Conservation (phyloP, 2,888 invertebrate genomes). For the Taphrorychus bicolor region DNA sequence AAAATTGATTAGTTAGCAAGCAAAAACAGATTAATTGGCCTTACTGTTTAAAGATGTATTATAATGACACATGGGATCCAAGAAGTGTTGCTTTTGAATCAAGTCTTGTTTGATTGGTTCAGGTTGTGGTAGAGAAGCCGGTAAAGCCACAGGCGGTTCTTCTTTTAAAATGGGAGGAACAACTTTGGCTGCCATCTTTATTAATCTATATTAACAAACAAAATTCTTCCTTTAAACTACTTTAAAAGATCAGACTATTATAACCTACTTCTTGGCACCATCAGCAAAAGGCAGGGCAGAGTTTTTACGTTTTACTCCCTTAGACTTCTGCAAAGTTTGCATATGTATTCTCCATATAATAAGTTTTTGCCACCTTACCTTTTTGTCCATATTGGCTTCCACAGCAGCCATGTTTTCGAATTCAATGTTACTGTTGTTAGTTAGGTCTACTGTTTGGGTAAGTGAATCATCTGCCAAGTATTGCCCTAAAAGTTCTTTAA, state of each 20-base stretch:
- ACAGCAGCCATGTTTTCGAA: conserved; percentile 31
- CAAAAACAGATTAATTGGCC: conserved; percentile 1
- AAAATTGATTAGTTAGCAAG: neutral
- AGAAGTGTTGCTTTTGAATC: conserved; percentile 40
- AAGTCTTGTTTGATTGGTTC: no score
- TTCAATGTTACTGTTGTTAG: conserved; percentile 28
- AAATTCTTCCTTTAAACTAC: neutral
- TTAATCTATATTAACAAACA: neutral
- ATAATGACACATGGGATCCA: conserved; percentile 57
- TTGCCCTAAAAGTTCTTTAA: conserved; percentile 45
- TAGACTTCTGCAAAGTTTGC: conserved; percentile 25
- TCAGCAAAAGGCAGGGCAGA: conserved; percentile 44
- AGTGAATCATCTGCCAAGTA: conserved; percentile 46
- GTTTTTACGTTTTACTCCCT: conserved; percentile 46
- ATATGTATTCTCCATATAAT: neutral
- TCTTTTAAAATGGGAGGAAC: neutral
- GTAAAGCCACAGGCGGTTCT: neutral
- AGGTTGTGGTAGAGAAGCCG: neutral
- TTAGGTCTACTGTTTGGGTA: conserved; percentile 42
- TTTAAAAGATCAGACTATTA: neutral
- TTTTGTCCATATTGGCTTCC: conserved; percentile 34
- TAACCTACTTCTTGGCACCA: conserved; percentile 47
- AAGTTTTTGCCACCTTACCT: conserved; percentile 12
- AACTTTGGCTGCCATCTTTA: neutral
- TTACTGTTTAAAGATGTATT: conserved; percentile 57